Percentiles rank a stretch among this genome's conserved stretches.
phyloP scores from a whole-genome alignment of 2,797 vertebrate genomes.

The Sparidentex hasta region DNA sequence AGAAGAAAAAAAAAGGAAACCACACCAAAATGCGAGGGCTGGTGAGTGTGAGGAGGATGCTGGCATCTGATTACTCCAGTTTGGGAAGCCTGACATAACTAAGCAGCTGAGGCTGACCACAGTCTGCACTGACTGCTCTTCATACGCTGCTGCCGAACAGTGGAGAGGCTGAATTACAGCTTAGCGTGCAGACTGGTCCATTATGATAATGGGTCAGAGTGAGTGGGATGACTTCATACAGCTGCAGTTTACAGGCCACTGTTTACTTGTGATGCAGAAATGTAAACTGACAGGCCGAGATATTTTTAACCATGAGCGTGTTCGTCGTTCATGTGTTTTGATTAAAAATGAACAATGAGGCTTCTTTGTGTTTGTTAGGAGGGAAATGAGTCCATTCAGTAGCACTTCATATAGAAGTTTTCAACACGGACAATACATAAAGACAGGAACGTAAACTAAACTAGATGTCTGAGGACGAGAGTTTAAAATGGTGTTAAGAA shows the following conservation, averaged over 20 bases:
- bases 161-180: conserved; percentile 25
- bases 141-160: background rate
- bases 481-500: background rate
- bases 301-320: background rate
- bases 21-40: background rate
- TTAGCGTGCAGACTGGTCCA: conserved; percentile 13
- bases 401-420: too few species aligned
- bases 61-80: conserved; percentile 29
- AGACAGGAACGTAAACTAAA: background rate
- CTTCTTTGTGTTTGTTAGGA: background rate
- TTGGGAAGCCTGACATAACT: conserved; percentile 13
- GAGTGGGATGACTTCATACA: conserved; percentile 45
- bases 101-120: conserved; percentile 25
- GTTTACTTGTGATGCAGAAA: conserved; percentile 22
- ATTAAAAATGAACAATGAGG: background rate
- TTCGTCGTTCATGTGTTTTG: background rate
- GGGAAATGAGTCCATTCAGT: background rate
- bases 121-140: conserved; percentile 27
- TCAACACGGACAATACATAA: too few species aligned
- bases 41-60: background rate
- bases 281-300: background rate
- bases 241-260: conserved; percentile 35
- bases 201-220: conserved; percentile 18
- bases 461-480: too few species aligned
- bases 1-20: background rate